These are phyloP conservation scores for Mus musculus DNA, from an alignment of 2,113 vertebrate genomes.

Conservation along the genomic window GRCm39 chrX:102052001-102052500, in stretches of 20 bases:
- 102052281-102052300: background rate
- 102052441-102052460: background rate
- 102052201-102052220: background rate
- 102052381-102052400: background rate
- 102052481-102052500: background rate
- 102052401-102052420: background rate
- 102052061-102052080: background rate
- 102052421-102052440: background rate
- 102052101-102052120: background rate
- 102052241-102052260: background rate
- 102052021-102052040: background rate
- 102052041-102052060: background rate
- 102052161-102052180: background rate
- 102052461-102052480: background rate
- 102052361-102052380: background rate
- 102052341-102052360: background rate
- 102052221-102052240: background rate
- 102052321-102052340: background rate
- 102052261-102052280: background rate
- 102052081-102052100: too few relatives aligned
- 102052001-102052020: background rate
- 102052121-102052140: background rate
- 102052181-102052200: background rate
- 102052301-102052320: background rate
- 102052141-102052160: background rate